Conservation (phyloP, 2,113 vertebrate species). For the Ciconia boyciana region DNA sequence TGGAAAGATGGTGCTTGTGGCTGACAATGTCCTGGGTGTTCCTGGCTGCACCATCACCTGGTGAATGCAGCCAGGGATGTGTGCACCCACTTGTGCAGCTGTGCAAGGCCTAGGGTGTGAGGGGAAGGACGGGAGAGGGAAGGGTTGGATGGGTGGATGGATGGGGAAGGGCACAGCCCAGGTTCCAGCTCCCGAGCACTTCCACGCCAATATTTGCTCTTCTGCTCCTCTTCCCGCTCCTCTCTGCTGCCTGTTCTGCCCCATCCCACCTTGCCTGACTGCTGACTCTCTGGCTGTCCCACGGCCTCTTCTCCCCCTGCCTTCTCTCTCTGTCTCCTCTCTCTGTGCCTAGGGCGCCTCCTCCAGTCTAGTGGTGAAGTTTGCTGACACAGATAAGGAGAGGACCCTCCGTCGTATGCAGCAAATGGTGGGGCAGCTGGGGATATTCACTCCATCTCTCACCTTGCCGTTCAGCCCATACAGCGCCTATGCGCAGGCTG, state of each 20-base stretch:
- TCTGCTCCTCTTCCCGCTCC: constrained; percentile 29
- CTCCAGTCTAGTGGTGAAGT: constrained; percentile 99
- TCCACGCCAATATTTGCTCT: not conserved
- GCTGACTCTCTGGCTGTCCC: constrained; percentile 37
- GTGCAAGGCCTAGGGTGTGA: not conserved
- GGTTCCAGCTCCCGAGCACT: not conserved
- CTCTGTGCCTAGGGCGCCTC: constrained; percentile 88
- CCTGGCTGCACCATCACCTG: not conserved
- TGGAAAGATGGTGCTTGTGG: not conserved
- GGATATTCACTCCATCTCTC: constrained; percentile 95
- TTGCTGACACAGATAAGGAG: constrained; percentile 98
- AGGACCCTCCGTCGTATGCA: constrained; percentile 97
- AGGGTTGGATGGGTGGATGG: not conserved
- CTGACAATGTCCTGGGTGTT: not conserved
- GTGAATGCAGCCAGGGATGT: not conserved
- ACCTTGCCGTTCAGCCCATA: constrained; percentile 97
- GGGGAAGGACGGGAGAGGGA: not conserved
- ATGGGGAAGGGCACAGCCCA: not conserved
- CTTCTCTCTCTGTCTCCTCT: constrained; percentile 57
- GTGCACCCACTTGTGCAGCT: not conserved
- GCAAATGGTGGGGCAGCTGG: constrained; percentile 99
- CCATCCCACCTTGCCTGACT: not conserved
- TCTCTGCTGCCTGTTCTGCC: constrained; percentile 4
- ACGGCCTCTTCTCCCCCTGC: constrained; percentile 28
- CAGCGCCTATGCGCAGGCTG: constrained; percentile 97